Evolutionary conservation across 2,113 vertebrate species (phyloP), one percentile per base, ranked within the genome.

Genomic region (Thinocorus orbignyianus): DNA sequence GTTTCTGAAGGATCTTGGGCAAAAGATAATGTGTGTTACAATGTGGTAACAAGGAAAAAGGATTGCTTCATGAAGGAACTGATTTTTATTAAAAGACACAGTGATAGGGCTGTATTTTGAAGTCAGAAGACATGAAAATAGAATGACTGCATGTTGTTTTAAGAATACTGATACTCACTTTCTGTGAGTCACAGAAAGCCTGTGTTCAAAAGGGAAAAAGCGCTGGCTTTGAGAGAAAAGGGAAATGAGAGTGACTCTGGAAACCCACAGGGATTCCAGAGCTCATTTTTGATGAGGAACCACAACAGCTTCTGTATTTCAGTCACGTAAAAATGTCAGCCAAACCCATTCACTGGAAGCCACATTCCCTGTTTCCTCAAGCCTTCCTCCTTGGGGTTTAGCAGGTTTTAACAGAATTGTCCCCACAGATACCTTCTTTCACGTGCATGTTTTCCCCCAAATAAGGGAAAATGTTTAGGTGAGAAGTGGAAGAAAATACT

Each of bases 251-350:
- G 10, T 54, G 35, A 49, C 24, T 80, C 11, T 69, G 46, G 49
- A 73, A 84, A 57, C n/a, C 30, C 62, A 69, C 25, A 57, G 31
- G 35, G 31, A 93, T 88, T 71, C 9, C 44, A 57, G 61, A 55
- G 31, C 44, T 85, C 46, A 15, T 77, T 94, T 57, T 72, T 26
- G 49, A 62, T 88, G 78, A 93, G 93, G 77, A 97, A 95, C 76
- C 23, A 18, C 17, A 35, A 49, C 13, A 61, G 30, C 78, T 92
- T 92, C 81, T 42, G 17, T 58, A n/a, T 76, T 88, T 57, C 58
- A 81, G 88, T 94, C 86, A 94, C 0, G 22, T 65, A 79, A 90
- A 93, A 37, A n/a, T 0, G 0, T 46, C 33, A 77, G 71, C 55
- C 0, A 0, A 78, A 8, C 14, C 7, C 31, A 57, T 57, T 85